phyloP scores from a whole-genome alignment of 2,888 invertebrate species.

The Eupithecia inturbata region DNA sequence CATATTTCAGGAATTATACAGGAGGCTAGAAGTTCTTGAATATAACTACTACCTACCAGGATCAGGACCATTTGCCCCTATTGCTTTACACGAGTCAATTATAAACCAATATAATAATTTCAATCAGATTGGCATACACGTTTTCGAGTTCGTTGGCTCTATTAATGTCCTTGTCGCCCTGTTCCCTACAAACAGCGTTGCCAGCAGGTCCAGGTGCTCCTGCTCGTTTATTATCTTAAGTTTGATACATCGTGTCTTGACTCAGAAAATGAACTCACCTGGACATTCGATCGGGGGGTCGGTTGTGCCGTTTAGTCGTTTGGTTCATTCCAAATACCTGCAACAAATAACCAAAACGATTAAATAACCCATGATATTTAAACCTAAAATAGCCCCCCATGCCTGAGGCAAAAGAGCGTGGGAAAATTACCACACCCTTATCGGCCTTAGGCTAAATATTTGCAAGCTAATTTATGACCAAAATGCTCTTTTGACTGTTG shows the following conservation, averaged over 20 bases:
- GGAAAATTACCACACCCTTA: constrained; percentile 16
- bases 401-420: constrained; percentile 14
- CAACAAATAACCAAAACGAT: constrained; percentile 54
- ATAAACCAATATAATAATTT: neutral
- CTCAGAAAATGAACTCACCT: constrained; percentile 55
- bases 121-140: neutral
- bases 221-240: neutral
- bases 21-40: neutral
- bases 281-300: constrained; percentile 75
- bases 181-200: neutral
- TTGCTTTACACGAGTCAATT: neutral
- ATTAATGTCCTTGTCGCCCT: neutral
- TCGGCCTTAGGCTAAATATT: constrained; percentile 21
- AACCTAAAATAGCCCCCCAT: neutral
- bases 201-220: neutral
- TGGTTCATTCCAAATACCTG: constrained; percentile 80
- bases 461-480: constrained; percentile 5
- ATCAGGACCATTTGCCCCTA: neutral
- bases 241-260: neutral
- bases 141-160: neutral
- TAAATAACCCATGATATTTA: neutral
- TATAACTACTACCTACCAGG: neutral
- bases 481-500: neutral
- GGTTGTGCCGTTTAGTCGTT: constrained; percentile 63
- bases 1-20: neutral